Base-by-base conservation (phyloP, 2,888 invertebrate species). In the Microchrysa polita region DNA sequence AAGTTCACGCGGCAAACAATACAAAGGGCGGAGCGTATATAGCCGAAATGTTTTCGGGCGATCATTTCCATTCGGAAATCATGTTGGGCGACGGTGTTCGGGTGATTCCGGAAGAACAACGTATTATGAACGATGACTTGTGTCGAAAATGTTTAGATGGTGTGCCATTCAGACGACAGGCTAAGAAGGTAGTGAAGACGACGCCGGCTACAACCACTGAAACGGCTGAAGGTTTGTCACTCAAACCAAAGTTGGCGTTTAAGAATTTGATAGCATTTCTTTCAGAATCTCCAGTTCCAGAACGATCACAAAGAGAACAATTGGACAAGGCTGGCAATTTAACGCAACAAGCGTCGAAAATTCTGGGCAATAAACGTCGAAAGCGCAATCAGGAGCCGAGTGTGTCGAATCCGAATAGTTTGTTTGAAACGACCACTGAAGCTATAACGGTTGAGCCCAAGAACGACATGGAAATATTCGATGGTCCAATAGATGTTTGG, bases 1-100 rank as follows among this genome's bases (percentile, higher is more conserved):
- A 92, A 74, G 92, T 92, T 0, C 93, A 93, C 80, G 85, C 88
- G 10, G 86, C 86, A 0, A 89, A 88, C n/a, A 88, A 88, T 16
- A 82, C 84, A 1, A 75, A 78, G 22, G 88, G 88, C 1, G 93
- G 93, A 2, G 94, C 93, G 1, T 96, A 96, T 81, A 87, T 96
- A 63, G 94, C 94, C 0, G 95, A 96, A 85, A 90, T 93, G 85
- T 92, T 95, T 80, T 90, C 93, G 80, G 90, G 91, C 78, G 87
- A 90, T 44, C 86, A 89, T 2, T 84, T 88, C 4, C 88, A 89
- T 52, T 86, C 89, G 0, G 92, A 92, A 80, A 85, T 94, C 42
- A 90, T 93, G 79, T 86, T 94, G 77, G 94, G 94, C 0, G 93
- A 94, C 79, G 90, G 89, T 0, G 86, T 78, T 63, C 79, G 83